A percentile compares a stretch with the other conserved stretches of the same genome.
Evolutionary conservation across 1,140 invertebrate genomes (phyloP).

Genomic region (Diuraphis noxia): DNA sequence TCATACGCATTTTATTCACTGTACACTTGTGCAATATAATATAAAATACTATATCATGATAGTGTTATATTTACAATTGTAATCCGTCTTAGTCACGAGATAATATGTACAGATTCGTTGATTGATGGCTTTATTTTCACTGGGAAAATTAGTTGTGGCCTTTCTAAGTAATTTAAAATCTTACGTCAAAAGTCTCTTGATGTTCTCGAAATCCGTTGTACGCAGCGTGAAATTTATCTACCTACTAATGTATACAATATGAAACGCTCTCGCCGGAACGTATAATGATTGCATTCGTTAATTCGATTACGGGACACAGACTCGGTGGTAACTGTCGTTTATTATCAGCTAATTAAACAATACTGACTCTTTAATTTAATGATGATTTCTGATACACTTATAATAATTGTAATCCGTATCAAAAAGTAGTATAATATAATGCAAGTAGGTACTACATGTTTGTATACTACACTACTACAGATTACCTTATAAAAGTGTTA

Average conservation of each 20-base stretch:
- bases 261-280: neutral
- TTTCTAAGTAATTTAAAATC: constrained; percentile 39
- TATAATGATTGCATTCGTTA: constrained; percentile 32
- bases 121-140: constrained; percentile 20
- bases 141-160: neutral
- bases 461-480: too few relatives aligned
- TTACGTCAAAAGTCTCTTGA: constrained; percentile 8
- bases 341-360: constrained; percentile 18
- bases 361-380: neutral
- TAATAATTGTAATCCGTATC: neutral
- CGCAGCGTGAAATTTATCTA: neutral
- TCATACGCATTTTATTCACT: neutral
- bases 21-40: too few relatives aligned
- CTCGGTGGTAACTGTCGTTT: neutral
- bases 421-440: neutral
- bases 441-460: neutral
- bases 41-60: neutral
- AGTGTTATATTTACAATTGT: neutral
- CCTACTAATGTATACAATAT: neutral
- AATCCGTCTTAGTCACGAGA: constrained; percentile 5
- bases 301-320: constrained; percentile 17
- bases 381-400: neutral
- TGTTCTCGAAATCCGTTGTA: neutral
- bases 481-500: neutral
- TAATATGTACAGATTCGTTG: neutral